phyloP scores from a whole-genome alignment of 92 coral and sea anemone species.

The Zoanthus sansibaricus region DNA sequence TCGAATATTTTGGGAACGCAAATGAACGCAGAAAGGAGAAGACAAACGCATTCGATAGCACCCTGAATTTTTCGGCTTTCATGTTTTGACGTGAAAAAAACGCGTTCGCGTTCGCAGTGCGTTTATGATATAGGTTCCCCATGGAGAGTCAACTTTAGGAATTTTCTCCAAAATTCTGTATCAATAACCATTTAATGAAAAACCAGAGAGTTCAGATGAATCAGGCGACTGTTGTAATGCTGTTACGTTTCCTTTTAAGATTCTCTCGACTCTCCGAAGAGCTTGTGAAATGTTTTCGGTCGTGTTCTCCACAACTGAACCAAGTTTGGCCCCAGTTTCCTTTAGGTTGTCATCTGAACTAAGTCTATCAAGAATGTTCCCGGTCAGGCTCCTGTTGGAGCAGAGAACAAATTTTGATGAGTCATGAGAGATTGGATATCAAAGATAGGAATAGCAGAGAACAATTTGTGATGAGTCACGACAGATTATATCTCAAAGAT shows the following conservation, averaged over 20 bases:
- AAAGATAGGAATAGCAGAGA: too few species aligned
- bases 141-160: not conserved
- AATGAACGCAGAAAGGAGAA: too few species aligned
- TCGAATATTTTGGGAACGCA: too few species aligned
- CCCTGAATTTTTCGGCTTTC: too few species aligned
- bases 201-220: conserved; percentile 1
- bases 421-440: too few species aligned
- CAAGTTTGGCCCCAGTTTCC: not conserved
- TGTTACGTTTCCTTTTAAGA: conserved; percentile 15
- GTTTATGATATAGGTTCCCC: too few species aligned
- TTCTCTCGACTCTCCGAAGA: conserved; percentile 16
- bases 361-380: conserved; percentile 13
- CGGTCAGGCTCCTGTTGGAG: conserved; percentile 16
- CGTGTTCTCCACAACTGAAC: conserved; percentile 8
- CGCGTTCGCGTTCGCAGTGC: too few species aligned
- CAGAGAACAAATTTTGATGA: not conserved
- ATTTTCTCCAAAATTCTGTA: not conserved
- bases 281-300: conserved; percentile 36
- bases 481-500: too few species aligned
- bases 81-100: too few species aligned
- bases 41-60: too few species aligned
- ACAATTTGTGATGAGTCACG: not conserved
- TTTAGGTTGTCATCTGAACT: conserved; percentile 8
- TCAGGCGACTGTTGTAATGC: conserved; percentile 1
- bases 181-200: conserved; percentile 31